These are phyloP conservation scores for Hyaena hyaena DNA, from an alignment of 2,113 vertebrate species.

Conservation along the genomic window DNA sequence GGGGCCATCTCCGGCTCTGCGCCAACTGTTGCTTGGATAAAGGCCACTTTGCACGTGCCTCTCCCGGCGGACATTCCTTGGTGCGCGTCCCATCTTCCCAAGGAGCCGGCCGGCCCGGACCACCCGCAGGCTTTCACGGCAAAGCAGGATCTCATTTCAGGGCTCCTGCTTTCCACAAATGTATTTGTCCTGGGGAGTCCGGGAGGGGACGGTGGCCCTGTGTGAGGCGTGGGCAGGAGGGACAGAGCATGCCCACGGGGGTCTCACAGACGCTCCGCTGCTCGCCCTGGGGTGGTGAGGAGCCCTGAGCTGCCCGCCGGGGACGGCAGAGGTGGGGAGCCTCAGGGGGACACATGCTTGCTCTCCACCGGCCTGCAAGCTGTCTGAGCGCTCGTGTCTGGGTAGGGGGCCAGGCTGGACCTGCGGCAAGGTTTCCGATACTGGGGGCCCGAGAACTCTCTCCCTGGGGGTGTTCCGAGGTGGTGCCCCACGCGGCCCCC, in stretches of 20 bases:
- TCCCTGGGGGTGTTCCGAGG: background rate
- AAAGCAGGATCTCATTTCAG: background rate
- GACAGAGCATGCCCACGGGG: background rate
- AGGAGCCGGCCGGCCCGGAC: background rate
- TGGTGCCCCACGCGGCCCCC: fast-evolving
- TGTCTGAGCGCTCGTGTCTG: background rate
- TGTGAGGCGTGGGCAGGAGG: background rate
- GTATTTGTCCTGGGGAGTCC: background rate
- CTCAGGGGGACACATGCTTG: background rate
- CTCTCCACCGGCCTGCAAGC: background rate
- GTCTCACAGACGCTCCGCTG: background rate
- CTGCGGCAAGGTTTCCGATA: background rate
- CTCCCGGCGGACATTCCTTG: background rate
- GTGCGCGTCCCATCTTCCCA: background rate
- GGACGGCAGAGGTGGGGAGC: background rate
- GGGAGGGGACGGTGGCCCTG: background rate
- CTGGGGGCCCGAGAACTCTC: fast-evolving
- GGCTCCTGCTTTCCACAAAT: background rate
- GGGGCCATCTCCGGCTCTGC: fast-evolving
- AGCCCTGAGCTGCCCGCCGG: background rate
- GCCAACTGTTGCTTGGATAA: background rate
- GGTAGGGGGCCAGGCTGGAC: background rate
- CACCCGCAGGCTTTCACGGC: background rate
- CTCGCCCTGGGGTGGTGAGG: fast-evolving
- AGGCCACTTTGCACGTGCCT: background rate